These are phyloP conservation scores for Callimorpha dominula DNA, from an alignment of 2,888 invertebrate genomes.

Conservation along the genomic window DNA sequence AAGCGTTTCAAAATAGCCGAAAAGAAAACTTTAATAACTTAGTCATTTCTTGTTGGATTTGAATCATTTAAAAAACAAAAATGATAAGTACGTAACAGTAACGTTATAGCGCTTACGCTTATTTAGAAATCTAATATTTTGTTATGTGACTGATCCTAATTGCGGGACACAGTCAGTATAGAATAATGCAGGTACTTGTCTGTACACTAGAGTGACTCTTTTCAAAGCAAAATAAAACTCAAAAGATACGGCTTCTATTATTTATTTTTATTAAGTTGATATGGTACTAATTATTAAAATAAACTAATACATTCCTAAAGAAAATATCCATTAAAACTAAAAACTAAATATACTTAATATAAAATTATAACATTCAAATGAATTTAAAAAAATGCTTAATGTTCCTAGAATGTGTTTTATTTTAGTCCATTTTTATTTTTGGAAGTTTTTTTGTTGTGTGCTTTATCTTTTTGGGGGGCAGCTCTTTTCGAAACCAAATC, in stretches of 20 bases:
- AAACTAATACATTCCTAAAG: background rate
- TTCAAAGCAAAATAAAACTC: no score
- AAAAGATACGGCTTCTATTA: background rate
- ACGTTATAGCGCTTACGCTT: no score
- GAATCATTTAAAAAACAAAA: no score
- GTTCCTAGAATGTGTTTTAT: background rate
- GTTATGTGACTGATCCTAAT: no score
- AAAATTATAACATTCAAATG: background rate
- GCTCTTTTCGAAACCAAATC: constrained; percentile 53
- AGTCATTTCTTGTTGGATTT: no score
- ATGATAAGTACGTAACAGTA: no score
- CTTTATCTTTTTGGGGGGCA: background rate
- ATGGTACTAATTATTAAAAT: background rate
- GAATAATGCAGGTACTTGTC: no score
- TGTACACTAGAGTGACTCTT: no score
- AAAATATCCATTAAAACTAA: background rate
- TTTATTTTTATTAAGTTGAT: background rate
- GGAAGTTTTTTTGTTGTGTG: background rate
- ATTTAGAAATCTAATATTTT: no score
- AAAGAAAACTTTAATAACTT: no score
- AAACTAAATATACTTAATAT: background rate
- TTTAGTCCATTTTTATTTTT: background rate
- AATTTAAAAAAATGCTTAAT: background rate
- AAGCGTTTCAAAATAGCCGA: no score
- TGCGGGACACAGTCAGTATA: no score